Evolutionary conservation across 2,113 vertebrate species (phyloP).

Genomic region (Ochotona curzoniae): DNA sequence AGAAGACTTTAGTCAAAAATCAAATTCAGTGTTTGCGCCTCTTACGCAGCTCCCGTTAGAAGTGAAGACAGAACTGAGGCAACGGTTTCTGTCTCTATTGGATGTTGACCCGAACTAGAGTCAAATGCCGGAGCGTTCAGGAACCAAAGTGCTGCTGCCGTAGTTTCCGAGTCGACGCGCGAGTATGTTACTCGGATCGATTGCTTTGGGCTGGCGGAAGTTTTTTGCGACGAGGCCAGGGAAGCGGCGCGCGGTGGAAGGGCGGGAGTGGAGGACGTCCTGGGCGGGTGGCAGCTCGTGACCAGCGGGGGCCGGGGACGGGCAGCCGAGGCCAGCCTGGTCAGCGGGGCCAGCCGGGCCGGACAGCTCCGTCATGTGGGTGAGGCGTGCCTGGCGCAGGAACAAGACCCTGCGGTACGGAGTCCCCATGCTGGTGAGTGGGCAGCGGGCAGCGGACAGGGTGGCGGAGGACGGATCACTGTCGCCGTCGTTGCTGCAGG

Average conservation of each 20-base stretch:
- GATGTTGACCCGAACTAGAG: background rate
- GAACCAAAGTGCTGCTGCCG: background rate
- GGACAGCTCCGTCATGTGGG: background rate
- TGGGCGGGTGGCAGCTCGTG: rapidly evolving
- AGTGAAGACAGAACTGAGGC: background rate
- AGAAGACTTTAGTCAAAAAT: background rate
- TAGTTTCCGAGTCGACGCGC: background rate
- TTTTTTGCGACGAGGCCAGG: rapidly evolving
- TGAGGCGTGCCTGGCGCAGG: conserved; percentile 73
- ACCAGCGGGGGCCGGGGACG: background rate
- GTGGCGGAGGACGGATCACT: too few species aligned
- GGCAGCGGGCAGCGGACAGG: too few species aligned
- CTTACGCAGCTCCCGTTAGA: too few species aligned
- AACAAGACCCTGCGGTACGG: conserved; percentile 91
- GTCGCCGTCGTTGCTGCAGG: too few species aligned
- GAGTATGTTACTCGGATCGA: background rate
- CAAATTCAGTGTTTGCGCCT: background rate
- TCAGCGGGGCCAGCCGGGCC: too few species aligned
- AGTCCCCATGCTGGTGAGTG: conserved; percentile 93
- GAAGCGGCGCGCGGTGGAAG: rapidly evolving
- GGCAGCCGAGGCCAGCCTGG: too few species aligned
- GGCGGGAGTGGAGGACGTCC: rapidly evolving
- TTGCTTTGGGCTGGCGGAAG: conserved; percentile 59
- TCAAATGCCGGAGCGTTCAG: rapidly evolving
- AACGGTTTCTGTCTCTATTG: background rate